phyloP scores from a whole-genome alignment of 2,888 invertebrate genomes.

The Brassicogethes aeneus region DNA sequence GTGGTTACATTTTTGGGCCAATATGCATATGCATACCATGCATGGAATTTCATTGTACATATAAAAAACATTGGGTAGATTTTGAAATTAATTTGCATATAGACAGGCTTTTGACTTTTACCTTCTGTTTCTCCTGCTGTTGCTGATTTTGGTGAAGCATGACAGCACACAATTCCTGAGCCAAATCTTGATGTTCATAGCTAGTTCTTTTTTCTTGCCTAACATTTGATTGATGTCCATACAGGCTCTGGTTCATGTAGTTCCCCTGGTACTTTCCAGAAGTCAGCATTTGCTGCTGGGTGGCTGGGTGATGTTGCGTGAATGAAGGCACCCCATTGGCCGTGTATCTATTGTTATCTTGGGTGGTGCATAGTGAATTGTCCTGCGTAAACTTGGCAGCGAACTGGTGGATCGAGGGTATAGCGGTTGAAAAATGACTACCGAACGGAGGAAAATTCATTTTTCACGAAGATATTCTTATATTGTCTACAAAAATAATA shows the following conservation, averaged over 20 bases:
- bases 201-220: constrained; percentile 33
- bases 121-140: too few species aligned
- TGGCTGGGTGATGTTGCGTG: constrained; percentile 38
- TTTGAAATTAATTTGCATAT: too few species aligned
- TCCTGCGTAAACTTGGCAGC: constrained; percentile 59
- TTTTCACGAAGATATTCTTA: constrained; percentile 14
- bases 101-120: too few species aligned
- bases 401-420: constrained; percentile 78
- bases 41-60: too few species aligned
- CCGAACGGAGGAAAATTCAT: constrained; percentile 87
- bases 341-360: constrained; percentile 30
- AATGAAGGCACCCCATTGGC: constrained; percentile 44
- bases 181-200: constrained; percentile 34
- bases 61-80: too few species aligned
- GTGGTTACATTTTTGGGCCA: too few species aligned
- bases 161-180: constrained; percentile 34
- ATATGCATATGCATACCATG: too few species aligned
- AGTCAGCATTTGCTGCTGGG: constrained; percentile 30
- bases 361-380: constrained; percentile 21
- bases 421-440: constrained; percentile 66
- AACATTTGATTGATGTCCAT: constrained; percentile 28
- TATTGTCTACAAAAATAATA: constrained; percentile 9
- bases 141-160: constrained; percentile 32
- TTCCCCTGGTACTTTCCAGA: constrained; percentile 30
- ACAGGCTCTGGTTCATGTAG: constrained; percentile 33